Base-by-base conservation (phyloP, 1,140 invertebrate genomes). In the Pogonognathellus flavescens region DNA sequence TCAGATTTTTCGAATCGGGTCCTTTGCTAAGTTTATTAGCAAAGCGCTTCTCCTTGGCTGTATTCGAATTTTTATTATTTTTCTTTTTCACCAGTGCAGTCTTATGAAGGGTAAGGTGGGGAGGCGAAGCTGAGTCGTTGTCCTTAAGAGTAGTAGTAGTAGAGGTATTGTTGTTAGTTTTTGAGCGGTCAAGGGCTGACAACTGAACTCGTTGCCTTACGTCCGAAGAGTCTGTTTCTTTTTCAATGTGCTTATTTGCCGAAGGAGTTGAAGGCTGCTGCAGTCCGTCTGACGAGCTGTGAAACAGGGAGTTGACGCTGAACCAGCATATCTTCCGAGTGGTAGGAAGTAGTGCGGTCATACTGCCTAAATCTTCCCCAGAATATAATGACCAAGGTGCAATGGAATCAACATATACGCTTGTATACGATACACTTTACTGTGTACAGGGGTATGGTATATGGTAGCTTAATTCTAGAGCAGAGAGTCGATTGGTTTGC, bases 261-360 rank as follows among this genome's bases (percentile, higher is more conserved):
- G 70, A 41, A 16, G 59, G 9, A 49, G 31, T 41, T 41, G 31
- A 3, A 41, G 31, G 31, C 31, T 41, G 16, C 53, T 76, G 52
- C 41, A 22, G 52, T 59, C 11, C 84, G 16, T 80, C 57, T 31
- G 84, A 81, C 18, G 57, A 62, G 14, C 22, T 20, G n/a, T 80
- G 41, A 49, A 85, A 80, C n/a, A 85, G 57, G 52, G 57, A 81
- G 52, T 82, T 85, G 18, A 82, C 20, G 55, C 52, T 82, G 31
- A 80, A 70, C 76, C 84, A 85, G 80, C 76, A 85, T 25, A 85
- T 60, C 20, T 82, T 85, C 41, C 80, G 57, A 70, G 76, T 85
- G 22, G 84, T 85, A 50, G 84, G 62, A 22, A 82, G 59, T 72
- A 84, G 60, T 84, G 83, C 62, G 11, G 83, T 84, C 83, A 84